Evolutionary conservation across 2,888 invertebrate genomes (phyloP), one percentile per base, ranked within the genome.

Genomic region (Agonopterix subpropinquella): DNA sequence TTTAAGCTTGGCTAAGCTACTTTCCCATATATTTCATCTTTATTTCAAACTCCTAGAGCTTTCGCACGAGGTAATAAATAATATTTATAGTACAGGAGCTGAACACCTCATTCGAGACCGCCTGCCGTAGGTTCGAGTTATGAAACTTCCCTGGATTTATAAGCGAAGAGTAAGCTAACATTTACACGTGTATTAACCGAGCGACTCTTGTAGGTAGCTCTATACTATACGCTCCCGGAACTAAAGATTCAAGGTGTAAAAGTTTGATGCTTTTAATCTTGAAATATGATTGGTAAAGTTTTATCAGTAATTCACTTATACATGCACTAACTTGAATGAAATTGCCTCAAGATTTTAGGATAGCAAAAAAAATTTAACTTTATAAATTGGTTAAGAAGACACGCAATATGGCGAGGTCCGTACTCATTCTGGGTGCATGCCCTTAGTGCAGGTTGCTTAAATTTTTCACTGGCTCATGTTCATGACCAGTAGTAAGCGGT

Each of bases 141-240:
- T 70, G 67, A 76, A 76, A 73, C 67, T 70, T 65, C 52, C 56
- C 54, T 54, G 61, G 66, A 73, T 75, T 73, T 77, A 73, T 67
- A 69, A 69, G 64, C 65, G 56, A 62, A 56, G 59, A 61, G 64
- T 65, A 62, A 56, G 59, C 62, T 61, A 59, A 62, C 57, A 63
- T 57, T 56, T 60, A 61, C 58, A 64, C 58, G 60, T 62, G 62
- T 65, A 64, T 60, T 56, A 55, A 61, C 59, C 62, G 55, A 62
- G 61, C 60, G 63, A 67, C 62, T 70, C 28, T 69, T 63, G 45
- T 18, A 18, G 4, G 4, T 43, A 37, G 15, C 15, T 37, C 18
- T 47, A 47, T 41, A 10, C 18, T 47, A 47, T 41, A 10, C 13
- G 8, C 42, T 42, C 7, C 2, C 11, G 39, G 39, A 4, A 28